Conservation (phyloP, 1,140 invertebrate species). For the Amphibalanus amphitrite region DNA sequence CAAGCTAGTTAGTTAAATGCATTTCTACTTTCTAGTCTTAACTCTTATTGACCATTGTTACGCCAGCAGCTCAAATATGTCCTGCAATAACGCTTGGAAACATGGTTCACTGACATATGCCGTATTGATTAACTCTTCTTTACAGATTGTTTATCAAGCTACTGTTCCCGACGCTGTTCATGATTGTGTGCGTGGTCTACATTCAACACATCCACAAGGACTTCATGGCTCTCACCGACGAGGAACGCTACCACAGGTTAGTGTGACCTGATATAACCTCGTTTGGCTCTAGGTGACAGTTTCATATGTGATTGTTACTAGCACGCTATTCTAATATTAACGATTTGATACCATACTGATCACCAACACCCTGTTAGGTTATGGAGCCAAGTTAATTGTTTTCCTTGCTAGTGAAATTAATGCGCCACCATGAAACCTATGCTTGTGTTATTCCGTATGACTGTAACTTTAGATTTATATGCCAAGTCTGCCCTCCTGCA, state of each 20-base stretch:
- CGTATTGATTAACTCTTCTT: too few species aligned
- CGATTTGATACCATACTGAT: background rate
- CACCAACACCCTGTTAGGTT: background rate
- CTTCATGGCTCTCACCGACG: slow-evolving; percentile 62
- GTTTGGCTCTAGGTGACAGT: background rate
- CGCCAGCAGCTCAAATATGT: too few species aligned
- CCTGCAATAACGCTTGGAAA: too few species aligned
- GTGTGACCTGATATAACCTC: too few species aligned
- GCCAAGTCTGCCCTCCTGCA: too few species aligned
- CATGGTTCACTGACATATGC: too few species aligned
- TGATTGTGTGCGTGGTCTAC: slow-evolving; percentile 88
- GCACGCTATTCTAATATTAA: background rate
- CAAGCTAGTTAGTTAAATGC: too few species aligned
- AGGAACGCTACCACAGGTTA: slow-evolving; percentile 26
- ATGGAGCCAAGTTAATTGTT: background rate
- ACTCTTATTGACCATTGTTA: too few species aligned
- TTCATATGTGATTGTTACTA: background rate
- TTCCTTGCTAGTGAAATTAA: background rate
- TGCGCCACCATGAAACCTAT: too few species aligned
- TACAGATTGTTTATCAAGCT: slow-evolving; percentile 60
- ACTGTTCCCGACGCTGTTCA: slow-evolving; percentile 75
- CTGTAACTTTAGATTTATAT: too few species aligned
- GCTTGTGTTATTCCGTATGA: too few species aligned
- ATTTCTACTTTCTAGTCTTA: too few species aligned
- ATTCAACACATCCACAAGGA: slow-evolving; percentile 91